phyloP scores from a whole-genome alignment of 1,140 invertebrate genomes.

The Heliothis virescens region DNA sequence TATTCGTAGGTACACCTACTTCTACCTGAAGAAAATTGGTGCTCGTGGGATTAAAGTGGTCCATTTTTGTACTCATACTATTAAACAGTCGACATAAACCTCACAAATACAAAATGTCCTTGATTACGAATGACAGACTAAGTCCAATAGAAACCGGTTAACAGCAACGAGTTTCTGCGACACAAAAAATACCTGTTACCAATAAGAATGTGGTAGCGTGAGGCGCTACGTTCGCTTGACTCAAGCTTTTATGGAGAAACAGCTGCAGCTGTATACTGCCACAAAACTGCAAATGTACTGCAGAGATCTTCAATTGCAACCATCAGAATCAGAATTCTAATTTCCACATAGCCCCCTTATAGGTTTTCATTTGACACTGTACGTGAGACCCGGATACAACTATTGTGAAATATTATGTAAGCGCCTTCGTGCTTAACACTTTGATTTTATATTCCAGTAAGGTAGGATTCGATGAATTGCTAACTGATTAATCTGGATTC shows the following conservation, averaged over 20 bases:
- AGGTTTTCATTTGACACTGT: background rate
- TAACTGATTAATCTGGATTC: slow-evolving; percentile 6
- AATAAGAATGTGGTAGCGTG: background rate
- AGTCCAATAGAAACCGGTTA: slow-evolving; percentile 40
- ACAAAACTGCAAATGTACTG: too few relatives aligned
- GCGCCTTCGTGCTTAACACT: background rate
- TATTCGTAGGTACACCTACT: too few relatives aligned
- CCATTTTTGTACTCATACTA: too few relatives aligned
- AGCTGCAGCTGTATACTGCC: too few relatives aligned
- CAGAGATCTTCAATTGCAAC: too few relatives aligned
- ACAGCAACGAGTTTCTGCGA: slow-evolving; percentile 44
- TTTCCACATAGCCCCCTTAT: too few relatives aligned
- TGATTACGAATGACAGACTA: slow-evolving; percentile 44
- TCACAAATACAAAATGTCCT: slow-evolving; percentile 35
- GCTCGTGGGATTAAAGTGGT: too few relatives aligned
- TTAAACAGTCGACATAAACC: background rate
- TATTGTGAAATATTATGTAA: background rate
- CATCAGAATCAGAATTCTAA: too few relatives aligned
- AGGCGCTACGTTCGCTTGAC: too few relatives aligned
- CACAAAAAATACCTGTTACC: slow-evolving; percentile 48
- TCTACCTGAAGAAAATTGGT: too few relatives aligned
- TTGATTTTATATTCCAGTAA: background rate
- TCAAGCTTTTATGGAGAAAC: background rate
- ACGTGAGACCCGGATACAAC: background rate
- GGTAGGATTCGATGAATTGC: background rate